Base-by-base conservation (phyloP, 53 echinoderm and acorn worm species). In the Pentamera pediparva region DNA sequence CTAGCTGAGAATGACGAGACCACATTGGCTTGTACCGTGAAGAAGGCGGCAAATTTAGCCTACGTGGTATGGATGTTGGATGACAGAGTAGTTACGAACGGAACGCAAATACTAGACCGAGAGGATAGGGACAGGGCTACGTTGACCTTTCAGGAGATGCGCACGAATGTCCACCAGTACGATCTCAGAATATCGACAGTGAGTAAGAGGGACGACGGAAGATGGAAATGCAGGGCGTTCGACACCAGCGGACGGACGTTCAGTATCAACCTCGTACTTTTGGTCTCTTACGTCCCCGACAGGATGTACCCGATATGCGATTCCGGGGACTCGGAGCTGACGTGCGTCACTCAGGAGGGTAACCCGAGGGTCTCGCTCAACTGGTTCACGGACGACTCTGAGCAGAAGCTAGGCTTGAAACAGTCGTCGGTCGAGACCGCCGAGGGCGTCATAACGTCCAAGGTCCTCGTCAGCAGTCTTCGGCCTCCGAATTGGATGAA, bases 141-240 rank as follows among this genome's bases (percentile, higher is more conserved):
- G 6, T 0, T 13, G 41, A 41, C 28, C 5, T 25, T 67, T 4
- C 31, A 4, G 8, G 15, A 41, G 25, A 67, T 25, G 39, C 20
- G 26, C 3, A 0, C 29, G 12, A 20, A 32, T 32, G 25, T 65
- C 21, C 40, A 22, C 26, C 0, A 2, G 4, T 65, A 65, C 24
- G 11, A 41, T 40, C 65, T 65, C 9, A 22, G 7, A n/a, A 65
- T 65, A 20, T 28, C 12, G 4, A 27, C 11, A 29, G 67, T 67
- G 10, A 27, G 8, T 25, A 39, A 45, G 17, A 67, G 41, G 40
- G 39, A 67, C 30, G 26, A 65, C 11, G 65, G 65, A 27, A 37
- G 65, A n/a, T 65, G 65, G 65, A 65, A 38, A 5, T 65, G 65
- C 39, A 40, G 37, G 39, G 48, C 67, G 4, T 11, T 45, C 22